A percentile compares a stretch with the other conserved stretches of the same genome.
phyloP scores from a whole-genome alignment of 1,140 invertebrate species.

The Aphaenogaster floridana region DNA sequence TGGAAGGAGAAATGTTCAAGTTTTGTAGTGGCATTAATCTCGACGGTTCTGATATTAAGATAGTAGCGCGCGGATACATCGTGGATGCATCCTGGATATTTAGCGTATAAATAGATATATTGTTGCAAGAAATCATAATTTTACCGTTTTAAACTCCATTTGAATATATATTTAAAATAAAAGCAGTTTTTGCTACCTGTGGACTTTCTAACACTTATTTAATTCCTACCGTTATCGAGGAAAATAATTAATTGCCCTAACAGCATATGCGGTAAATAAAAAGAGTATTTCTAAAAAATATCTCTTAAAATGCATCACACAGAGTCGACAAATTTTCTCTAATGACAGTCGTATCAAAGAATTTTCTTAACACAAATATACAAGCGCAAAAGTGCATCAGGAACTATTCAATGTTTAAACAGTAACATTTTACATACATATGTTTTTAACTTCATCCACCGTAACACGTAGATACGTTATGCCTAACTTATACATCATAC shows the following conservation, averaged over 20 bases:
- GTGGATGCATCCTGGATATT: not conserved
- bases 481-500: not conserved
- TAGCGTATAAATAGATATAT: not conserved
- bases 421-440: conserved; percentile 3
- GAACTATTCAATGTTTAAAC: not conserved
- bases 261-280: not conserved
- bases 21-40: not conserved
- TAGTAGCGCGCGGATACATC: not conserved
- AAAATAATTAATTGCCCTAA: not conserved
- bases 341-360: not conserved
- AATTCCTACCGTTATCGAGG: not conserved
- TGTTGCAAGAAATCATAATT: not conserved
- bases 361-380: conserved; percentile 15
- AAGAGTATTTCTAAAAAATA: not conserved
- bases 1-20: not conserved
- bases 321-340: not conserved
- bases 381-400: not conserved
- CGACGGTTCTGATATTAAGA: not conserved
- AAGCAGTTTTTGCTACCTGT: conserved; percentile 30
- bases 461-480: not conserved
- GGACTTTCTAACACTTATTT: not conserved
- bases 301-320: not conserved
- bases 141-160: conserved; percentile 28
- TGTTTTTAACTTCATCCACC: not conserved
- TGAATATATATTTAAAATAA: conserved; percentile 45